Conservation (phyloP, 2,888 invertebrate genomes). For the Phortica okadai region DNA sequence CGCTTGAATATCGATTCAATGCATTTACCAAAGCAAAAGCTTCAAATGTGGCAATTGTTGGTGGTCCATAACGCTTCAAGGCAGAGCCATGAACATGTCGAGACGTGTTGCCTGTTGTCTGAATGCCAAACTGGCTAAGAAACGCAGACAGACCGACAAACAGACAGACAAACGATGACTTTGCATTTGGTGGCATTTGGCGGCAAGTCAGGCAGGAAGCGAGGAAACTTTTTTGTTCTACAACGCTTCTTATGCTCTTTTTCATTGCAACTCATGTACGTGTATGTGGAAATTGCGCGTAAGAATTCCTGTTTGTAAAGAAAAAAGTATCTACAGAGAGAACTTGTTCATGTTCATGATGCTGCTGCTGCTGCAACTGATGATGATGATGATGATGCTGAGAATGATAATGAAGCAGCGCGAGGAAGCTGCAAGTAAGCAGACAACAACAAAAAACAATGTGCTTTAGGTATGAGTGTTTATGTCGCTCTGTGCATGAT, state of each 20-base stretch:
- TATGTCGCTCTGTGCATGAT: slow-evolving; percentile 1
- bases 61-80: slow-evolving; percentile 63
- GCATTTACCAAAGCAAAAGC: slow-evolving; percentile 64
- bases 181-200: slow-evolving; percentile 60
- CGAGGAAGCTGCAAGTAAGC: slow-evolving; percentile 58
- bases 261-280: slow-evolving; percentile 46
- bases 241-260: slow-evolving; percentile 36
- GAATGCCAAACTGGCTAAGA: slow-evolving; percentile 49
- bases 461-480: neutral
- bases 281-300: slow-evolving; percentile 62
- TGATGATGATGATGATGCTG: slow-evolving; percentile 44
- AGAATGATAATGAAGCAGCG: slow-evolving; percentile 29
- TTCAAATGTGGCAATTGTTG: slow-evolving; percentile 47
- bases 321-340: slow-evolving; percentile 11
- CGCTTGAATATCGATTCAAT: slow-evolving; percentile 64
- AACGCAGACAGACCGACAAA: neutral
- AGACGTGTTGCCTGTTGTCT: slow-evolving; percentile 57
- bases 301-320: slow-evolving; percentile 58
- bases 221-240: slow-evolving; percentile 54
- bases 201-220: slow-evolving; percentile 58
- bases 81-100: slow-evolving; percentile 44
- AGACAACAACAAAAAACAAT: neutral
- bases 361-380: slow-evolving; percentile 23
- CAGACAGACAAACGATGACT: slow-evolving; percentile 54
- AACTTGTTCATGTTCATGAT: slow-evolving; percentile 45